Percentiles rank a stretch among this genome's conserved stretches.
Conservation (phyloP, 2,888 invertebrate species). For the Glyphotaelius pellucidus region DNA sequence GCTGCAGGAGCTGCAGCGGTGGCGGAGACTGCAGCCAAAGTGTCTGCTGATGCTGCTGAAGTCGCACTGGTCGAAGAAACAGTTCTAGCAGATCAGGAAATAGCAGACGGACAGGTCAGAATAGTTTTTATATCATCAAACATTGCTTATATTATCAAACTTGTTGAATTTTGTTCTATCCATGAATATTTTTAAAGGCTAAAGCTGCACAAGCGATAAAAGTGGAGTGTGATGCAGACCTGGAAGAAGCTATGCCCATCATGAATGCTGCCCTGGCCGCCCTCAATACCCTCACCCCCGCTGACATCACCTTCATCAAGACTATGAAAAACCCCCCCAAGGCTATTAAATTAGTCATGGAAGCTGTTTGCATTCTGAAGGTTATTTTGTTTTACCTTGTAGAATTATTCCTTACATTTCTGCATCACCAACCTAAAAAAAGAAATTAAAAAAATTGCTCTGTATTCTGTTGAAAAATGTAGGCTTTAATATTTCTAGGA, state of each 20-base stretch:
- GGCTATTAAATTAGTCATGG: conserved; percentile 94
- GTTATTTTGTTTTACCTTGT: conserved; percentile 69
- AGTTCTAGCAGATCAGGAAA: conserved; percentile 87
- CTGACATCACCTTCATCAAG: conserved; percentile 95
- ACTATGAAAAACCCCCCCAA: conserved; percentile 98
- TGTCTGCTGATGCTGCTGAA: conserved; percentile 91
- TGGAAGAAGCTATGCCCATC: conserved; percentile 95
- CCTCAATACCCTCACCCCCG: conserved; percentile 91
- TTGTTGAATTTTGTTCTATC: no score
- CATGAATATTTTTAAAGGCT: conserved; percentile 72
- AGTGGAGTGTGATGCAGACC: conserved; percentile 93
- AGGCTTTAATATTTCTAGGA: conserved; percentile 75
- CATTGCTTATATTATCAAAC: no score
- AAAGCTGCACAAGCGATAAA: conserved; percentile 89
- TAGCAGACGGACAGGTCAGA: conserved; percentile 85
- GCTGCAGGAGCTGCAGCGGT: conserved; percentile 92
- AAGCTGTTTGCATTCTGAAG: conserved; percentile 95
- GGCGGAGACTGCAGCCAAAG: conserved; percentile 89
- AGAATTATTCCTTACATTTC: no score
- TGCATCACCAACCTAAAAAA: no score
- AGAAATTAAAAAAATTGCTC: no score
- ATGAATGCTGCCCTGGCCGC: conserved; percentile 91
- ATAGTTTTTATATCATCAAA: no score
- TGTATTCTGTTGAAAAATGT: no score
- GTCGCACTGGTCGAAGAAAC: conserved; percentile 89